These are phyloP conservation scores for Rhynchotus rufescens DNA, from an alignment of 2,797 vertebrate genomes.

Conservation along the genomic window DNA sequence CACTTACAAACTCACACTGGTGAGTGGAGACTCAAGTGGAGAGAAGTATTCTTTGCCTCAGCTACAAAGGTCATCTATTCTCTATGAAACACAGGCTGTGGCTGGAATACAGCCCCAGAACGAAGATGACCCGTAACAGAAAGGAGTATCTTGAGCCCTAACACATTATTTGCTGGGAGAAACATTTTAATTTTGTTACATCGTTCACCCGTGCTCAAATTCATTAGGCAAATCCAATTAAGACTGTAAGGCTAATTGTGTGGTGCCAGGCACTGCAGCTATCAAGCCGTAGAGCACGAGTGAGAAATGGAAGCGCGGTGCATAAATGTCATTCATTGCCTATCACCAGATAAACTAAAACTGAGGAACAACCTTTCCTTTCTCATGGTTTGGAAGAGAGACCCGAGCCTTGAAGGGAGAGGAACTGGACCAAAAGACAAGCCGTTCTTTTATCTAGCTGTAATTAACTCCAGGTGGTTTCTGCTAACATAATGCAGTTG, in stretches of 20 bases:
- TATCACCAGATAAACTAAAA: constrained; percentile 35
- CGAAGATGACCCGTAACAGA: neutral
- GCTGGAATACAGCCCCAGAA: neutral
- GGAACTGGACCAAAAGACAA: constrained; percentile 29
- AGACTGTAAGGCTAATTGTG: fast-evolving
- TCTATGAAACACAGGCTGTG: neutral
- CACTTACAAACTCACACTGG: neutral
- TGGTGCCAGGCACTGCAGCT: neutral
- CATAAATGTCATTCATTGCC: neutral
- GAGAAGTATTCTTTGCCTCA: neutral
- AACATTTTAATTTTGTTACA: neutral
- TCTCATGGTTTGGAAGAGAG: constrained; percentile 7
- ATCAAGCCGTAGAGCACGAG: neutral
- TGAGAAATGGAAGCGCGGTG: neutral
- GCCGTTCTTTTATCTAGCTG: constrained; percentile 38
- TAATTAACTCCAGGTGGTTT: constrained; percentile 68
- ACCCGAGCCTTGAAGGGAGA: neutral
- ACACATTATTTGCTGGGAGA: neutral
- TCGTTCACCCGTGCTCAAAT: neutral
- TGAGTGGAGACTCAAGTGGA: neutral
- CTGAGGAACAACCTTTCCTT: neutral
- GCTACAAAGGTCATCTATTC: neutral
- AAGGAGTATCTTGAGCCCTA: neutral
- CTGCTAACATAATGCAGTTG: constrained; percentile 44
- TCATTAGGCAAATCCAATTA: neutral